Evolutionary conservation across 2,113 vertebrate genomes (phyloP).

Genomic region (Stegastes partitus): DNA sequence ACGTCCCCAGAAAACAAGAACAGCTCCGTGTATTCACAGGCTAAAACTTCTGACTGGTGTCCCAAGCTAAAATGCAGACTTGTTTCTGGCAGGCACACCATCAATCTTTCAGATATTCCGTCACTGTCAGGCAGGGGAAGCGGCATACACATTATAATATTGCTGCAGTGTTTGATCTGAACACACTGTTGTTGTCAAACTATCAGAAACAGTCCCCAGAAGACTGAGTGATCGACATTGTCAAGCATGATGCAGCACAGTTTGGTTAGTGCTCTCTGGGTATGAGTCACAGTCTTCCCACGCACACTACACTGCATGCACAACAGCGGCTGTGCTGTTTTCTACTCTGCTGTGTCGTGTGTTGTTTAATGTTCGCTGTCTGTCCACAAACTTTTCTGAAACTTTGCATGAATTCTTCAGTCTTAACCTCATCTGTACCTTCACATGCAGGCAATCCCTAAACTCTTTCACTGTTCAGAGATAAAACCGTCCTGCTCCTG

Average conservation of each 20-base stretch:
- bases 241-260: slow-evolving; percentile 77
- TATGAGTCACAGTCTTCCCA: slow-evolving; percentile 80
- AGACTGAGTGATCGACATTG: slow-evolving; percentile 45
- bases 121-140: slow-evolving; percentile 12
- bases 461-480: slow-evolving; percentile 46
- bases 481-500: slow-evolving; percentile 42
- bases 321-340: slow-evolving; percentile 31
- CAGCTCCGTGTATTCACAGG: not conserved
- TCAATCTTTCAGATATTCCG: slow-evolving; percentile 16
- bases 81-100: slow-evolving; percentile 16
- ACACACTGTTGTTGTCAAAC: slow-evolving; percentile 60
- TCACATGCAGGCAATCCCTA: slow-evolving; percentile 25
- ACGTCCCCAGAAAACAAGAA: not conserved
- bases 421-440: slow-evolving; percentile 37
- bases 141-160: slow-evolving; percentile 40
- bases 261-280: slow-evolving; percentile 57
- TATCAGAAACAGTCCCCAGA: slow-evolving; percentile 53
- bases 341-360: slow-evolving; percentile 20
- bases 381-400: slow-evolving; percentile 38
- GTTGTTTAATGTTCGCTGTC: slow-evolving; percentile 22
- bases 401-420: slow-evolving; percentile 23
- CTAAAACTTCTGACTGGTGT: slow-evolving; percentile 17
- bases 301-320: slow-evolving; percentile 53
- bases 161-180: slow-evolving; percentile 40
- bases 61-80: not conserved